Conservation (phyloP, 2,797 vertebrate genomes). For the Schizothorax lantsangensis region DNA sequence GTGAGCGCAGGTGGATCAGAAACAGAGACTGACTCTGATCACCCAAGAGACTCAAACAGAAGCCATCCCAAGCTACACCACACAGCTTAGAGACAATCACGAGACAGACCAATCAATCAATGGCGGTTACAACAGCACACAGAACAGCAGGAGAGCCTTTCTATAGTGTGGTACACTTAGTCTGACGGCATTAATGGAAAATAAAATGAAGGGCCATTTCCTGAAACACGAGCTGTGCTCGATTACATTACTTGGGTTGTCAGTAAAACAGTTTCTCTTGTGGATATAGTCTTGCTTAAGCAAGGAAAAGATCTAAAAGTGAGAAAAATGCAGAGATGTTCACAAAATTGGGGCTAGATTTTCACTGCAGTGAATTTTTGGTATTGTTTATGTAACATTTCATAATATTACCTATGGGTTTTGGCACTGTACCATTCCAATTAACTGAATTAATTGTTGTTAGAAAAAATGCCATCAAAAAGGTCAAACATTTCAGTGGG, state of each 20-base stretch:
- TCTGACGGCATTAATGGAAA: slow-evolving; percentile 25
- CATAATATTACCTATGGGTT: neutral
- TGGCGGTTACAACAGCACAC: slow-evolving; percentile 15
- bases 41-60: slow-evolving; percentile 43
- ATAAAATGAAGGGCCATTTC: slow-evolving; percentile 43
- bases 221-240: slow-evolving; percentile 19
- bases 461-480: neutral
- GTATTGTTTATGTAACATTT: neutral
- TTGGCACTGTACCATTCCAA: neutral
- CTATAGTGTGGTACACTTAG: slow-evolving; percentile 8
- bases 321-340: neutral
- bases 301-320: neutral
- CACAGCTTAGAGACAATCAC: slow-evolving; percentile 31
- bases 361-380: neutral
- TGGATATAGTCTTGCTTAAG: neutral
- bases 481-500: neutral
- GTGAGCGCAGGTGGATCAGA: slow-evolving; percentile 36
- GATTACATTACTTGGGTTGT: neutral
- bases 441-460: neutral
- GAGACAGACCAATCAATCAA: slow-evolving; percentile 37
- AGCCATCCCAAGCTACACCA: slow-evolving; percentile 1
- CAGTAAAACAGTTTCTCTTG: slow-evolving; percentile 1
- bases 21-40: slow-evolving; percentile 16
- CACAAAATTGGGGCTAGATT: neutral
- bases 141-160: slow-evolving; percentile 22